phyloP scores from a whole-genome alignment of 2,888 invertebrate genomes.

The Parnassius glacialis region DNA sequence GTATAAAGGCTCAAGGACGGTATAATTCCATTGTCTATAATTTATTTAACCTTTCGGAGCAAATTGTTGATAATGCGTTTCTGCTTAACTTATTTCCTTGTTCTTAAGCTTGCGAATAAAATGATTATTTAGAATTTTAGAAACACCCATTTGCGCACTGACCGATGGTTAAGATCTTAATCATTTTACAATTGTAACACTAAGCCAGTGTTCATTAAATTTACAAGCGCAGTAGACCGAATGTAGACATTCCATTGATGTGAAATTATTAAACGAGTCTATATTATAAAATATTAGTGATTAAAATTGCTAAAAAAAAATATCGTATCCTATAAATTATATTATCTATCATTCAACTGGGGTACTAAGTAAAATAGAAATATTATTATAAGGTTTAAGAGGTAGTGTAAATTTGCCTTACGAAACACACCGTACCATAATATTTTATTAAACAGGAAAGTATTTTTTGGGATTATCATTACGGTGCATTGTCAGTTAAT shows the following conservation, averaged over 20 bases:
- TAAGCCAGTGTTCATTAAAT: conserved; percentile 25
- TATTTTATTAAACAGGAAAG: too few species aligned
- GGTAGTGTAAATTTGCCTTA: too few species aligned
- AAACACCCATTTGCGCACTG: conserved; percentile 20
- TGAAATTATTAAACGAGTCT: background rate
- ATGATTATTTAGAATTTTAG: conserved; percentile 26
- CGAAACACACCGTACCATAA: too few species aligned
- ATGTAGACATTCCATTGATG: conserved; percentile 12
- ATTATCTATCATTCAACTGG: too few species aligned
- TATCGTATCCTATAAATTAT: too few species aligned
- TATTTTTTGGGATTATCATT: too few species aligned
- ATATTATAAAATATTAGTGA: background rate
- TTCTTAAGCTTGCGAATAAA: conserved; percentile 9
- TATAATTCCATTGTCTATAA: conserved; percentile 8
- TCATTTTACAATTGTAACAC: conserved; percentile 24
- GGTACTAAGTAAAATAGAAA: too few species aligned
- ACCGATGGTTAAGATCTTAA: conserved; percentile 24
- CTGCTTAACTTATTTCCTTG: conserved; percentile 15
- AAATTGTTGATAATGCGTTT: conserved; percentile 15
- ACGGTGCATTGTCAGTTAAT: too few species aligned
- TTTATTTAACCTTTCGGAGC: conserved; percentile 13
- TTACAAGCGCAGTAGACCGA: conserved; percentile 18
- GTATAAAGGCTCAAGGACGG: background rate
- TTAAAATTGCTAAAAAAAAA: conserved; percentile 2
- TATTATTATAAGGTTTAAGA: too few species aligned